Base-by-base conservation (phyloP, 1,140 invertebrate genomes). In the Calephelis virginiensis region DNA sequence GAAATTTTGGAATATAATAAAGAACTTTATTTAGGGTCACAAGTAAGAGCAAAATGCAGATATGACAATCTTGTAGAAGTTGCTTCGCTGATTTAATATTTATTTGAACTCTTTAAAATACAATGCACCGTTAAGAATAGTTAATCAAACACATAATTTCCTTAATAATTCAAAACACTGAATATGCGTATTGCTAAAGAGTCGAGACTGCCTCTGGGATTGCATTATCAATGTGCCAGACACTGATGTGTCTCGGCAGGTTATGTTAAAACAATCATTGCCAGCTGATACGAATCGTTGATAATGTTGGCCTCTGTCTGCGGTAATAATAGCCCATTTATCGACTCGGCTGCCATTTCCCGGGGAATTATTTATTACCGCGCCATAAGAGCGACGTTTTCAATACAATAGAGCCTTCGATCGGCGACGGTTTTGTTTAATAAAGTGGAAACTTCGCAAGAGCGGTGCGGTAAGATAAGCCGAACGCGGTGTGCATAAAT, bases 321-420 rank as follows among this genome's bases (percentile, higher is more conserved):
- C 76, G 77, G 82, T 75, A 85, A 89, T 89, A 87, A 89, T 86
- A 89, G 84, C 76, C 83, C 86, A 82, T 87, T 89, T 87, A 89
- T 89, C 80, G 84, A 84, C 74, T 85, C 75, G 69, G 68, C 74
- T 82, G 82, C 81, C 81, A 83, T 85, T 85, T 84, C 80, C 73
- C 76, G 69, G 71, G 73, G 84, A 89, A 89, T 86, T 83, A 89
- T 89, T 89, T 87, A 87, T 89, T 83, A 76, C 69, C 73, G 70
- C 68, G 81, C 83, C 79, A 77, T 83, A 83, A 84, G 80, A 81
- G 75, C 78, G 81, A 79, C 75, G 77, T 75, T 82, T 85, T 80
- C 73, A 80, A 85, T 83, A 86, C 81, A 84, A 87, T 86, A 76
- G 77, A 71, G 71, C 72, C 68, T 75, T 78, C 75, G 74, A 84